Conservation (phyloP, 2,888 invertebrate species). For the Leptarthrus brevirostris region DNA sequence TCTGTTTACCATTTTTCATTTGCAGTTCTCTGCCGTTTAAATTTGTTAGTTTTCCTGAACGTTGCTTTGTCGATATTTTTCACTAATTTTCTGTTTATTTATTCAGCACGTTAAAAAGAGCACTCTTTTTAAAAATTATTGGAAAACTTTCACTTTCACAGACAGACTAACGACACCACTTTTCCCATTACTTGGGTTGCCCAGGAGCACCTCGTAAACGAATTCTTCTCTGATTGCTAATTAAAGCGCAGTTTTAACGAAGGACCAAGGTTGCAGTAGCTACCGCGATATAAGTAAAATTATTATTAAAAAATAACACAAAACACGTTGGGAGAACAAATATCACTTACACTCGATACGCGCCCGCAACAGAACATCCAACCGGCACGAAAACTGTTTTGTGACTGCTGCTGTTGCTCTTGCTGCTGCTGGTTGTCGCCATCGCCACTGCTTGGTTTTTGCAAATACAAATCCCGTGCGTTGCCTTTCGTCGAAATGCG, state of each 20-base stretch:
- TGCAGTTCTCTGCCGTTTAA: background rate
- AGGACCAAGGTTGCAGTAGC: too few relatives aligned
- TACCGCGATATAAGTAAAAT: too few relatives aligned
- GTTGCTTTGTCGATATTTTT: background rate
- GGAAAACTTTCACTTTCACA: constrained; percentile 43
- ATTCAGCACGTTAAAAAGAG: background rate
- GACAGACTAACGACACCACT: background rate
- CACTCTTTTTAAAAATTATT: background rate
- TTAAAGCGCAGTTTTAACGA: too few relatives aligned
- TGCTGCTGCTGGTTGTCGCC: background rate
- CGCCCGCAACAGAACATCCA: constrained; percentile 3
- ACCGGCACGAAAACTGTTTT: constrained; percentile 14
- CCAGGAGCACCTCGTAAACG: background rate
- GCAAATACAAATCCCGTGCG: too few relatives aligned
- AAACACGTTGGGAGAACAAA: background rate
- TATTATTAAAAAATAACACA: background rate
- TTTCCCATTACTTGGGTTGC: background rate
- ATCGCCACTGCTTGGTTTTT: too few relatives aligned
- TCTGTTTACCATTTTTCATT: constrained; percentile 12
- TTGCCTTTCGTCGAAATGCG: too few relatives aligned
- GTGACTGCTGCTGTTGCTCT: constrained; percentile 1
- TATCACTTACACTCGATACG: background rate
- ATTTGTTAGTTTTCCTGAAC: background rate
- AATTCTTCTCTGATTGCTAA: too few relatives aligned
- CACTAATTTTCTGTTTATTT: background rate